These are phyloP conservation scores for Tillus elongatus DNA, from an alignment of 2,888 invertebrate genomes.

Conservation along the genomic window DNA sequence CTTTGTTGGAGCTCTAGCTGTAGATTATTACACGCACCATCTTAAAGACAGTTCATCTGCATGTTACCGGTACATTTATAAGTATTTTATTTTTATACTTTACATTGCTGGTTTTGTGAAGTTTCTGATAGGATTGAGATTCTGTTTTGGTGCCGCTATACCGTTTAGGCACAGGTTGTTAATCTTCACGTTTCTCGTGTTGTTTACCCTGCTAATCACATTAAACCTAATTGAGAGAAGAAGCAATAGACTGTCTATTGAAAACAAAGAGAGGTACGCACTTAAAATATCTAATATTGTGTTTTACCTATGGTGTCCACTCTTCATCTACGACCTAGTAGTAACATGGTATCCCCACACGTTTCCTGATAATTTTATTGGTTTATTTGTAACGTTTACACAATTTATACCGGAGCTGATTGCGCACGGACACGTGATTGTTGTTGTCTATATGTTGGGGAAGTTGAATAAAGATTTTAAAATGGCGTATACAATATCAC, in stretches of 20 bases:
- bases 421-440: background rate
- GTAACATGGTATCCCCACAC: too few species aligned
- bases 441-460: background rate
- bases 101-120: background rate
- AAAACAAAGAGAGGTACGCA: background rate
- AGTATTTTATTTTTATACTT: background rate
- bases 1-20: background rate
- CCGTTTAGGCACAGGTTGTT: background rate
- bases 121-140: background rate
- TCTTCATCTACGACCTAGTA: background rate
- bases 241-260: background rate
- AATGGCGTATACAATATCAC: background rate
- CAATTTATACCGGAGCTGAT: background rate
- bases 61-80: background rate
- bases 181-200: background rate
- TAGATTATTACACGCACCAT: background rate
- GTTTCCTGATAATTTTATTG: too few species aligned
- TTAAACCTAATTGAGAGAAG: background rate
- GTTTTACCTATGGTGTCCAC: background rate
- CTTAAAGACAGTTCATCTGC: background rate
- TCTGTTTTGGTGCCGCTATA: too few species aligned
- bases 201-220: background rate
- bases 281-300: background rate
- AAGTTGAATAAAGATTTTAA: background rate
- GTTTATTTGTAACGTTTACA: background rate